These are phyloP conservation scores for Diorhabda carinulata DNA, from an alignment of 1,140 invertebrate genomes.

Conservation along the genomic window DNA sequence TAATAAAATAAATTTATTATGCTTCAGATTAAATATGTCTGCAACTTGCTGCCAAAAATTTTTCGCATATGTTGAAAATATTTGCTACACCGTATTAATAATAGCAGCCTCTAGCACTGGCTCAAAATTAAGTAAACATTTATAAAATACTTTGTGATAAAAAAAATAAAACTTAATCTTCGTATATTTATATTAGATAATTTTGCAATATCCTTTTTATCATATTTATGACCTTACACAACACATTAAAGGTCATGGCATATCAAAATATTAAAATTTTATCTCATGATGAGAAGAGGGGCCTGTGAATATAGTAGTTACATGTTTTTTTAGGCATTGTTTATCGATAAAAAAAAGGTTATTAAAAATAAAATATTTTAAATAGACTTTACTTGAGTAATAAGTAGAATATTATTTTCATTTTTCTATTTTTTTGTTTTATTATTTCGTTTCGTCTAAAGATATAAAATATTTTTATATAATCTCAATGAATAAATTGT, in stretches of 20 bases:
- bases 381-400: too few species aligned
- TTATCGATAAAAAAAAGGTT: background rate
- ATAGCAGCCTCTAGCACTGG: conserved; percentile 5
- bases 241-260: conserved; percentile 9
- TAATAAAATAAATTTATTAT: too few species aligned
- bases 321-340: background rate
- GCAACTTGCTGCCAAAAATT: conserved; percentile 4
- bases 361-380: too few species aligned
- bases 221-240: conserved; percentile 19
- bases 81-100: conserved; percentile 17
- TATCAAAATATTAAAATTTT: background rate
- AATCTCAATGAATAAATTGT: too few species aligned
- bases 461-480: too few species aligned
- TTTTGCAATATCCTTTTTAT: conserved; percentile 7
- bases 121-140: conserved; percentile 9
- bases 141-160: conserved; percentile 1
- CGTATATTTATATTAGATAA: conserved; percentile 6
- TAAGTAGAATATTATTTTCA: too few species aligned
- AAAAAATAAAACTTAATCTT: background rate
- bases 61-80: conserved; percentile 13
- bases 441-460: too few species aligned
- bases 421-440: too few species aligned
- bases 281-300: background rate
- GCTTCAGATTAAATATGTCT: too few species aligned
- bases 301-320: background rate